Evolutionary conservation across 2,797 vertebrate genomes (phyloP).

Genomic region (Hybognathus amarus): DNA sequence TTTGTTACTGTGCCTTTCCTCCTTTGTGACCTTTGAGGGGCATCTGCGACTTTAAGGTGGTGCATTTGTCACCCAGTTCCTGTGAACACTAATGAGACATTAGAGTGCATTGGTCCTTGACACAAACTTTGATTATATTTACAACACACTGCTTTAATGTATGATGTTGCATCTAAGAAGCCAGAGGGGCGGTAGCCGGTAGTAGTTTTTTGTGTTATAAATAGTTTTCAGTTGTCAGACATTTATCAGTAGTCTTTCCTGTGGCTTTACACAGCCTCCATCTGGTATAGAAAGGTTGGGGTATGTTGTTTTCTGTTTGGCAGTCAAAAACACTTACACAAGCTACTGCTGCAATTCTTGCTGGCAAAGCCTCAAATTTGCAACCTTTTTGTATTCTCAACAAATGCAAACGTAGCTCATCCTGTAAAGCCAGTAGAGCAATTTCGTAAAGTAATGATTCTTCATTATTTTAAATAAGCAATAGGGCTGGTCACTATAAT

Average conservation of each 20-base stretch:
- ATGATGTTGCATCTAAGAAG: background rate
- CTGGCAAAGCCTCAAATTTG: background rate
- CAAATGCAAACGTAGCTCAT: background rate
- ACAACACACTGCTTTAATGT: background rate
- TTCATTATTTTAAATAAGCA: background rate
- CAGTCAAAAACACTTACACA: slow-evolving; percentile 23
- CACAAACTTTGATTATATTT: slow-evolving; percentile 6
- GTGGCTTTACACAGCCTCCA: background rate
- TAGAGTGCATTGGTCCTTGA: slow-evolving; percentile 20
- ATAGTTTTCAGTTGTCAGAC: slow-evolving; percentile 24
- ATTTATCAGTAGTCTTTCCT: slow-evolving; percentile 24
- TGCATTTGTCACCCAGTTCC: background rate
- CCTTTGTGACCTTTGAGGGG: slow-evolving; percentile 28
- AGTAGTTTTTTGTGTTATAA: slow-evolving; percentile 11
- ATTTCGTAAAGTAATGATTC: too few species aligned
- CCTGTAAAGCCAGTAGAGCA: background rate
- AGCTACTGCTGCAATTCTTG: background rate
- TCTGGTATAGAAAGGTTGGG: slow-evolving; percentile 1
- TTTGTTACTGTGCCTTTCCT: slow-evolving; percentile 1
- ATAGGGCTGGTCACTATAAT: background rate
- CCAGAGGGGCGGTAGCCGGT: background rate
- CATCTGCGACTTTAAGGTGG: slow-evolving; percentile 8
- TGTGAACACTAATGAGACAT: background rate
- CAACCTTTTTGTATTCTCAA: background rate
- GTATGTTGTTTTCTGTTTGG: slow-evolving; percentile 18